Percentiles rank a stretch among this genome's conserved stretches.
phyloP scores from a whole-genome alignment of 1,140 invertebrate species.

The Coptotermes formosanus region DNA sequence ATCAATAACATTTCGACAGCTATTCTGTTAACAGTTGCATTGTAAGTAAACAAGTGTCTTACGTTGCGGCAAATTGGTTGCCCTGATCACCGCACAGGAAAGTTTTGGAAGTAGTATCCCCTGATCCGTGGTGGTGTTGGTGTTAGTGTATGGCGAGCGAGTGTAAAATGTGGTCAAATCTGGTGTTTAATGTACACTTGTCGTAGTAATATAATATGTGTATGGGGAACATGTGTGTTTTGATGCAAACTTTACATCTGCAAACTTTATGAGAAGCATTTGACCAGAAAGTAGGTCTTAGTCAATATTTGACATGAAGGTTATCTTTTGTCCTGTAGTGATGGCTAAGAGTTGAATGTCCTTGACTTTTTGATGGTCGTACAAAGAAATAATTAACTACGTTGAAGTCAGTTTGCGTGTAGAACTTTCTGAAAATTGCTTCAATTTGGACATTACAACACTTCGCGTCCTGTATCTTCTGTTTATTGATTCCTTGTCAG shows the following conservation, averaged over 20 bases:
- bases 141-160: neutral
- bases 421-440: neutral
- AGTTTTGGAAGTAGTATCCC: neutral
- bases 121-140: neutral
- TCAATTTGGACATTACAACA: neutral
- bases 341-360: conserved; percentile 18
- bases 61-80: neutral
- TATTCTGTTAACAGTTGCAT: neutral
- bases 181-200: neutral
- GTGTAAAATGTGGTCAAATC: neutral
- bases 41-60: neutral
- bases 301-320: conserved; percentile 16
- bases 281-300: conserved; percentile 10
- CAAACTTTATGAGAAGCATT: neutral
- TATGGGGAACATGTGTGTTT: neutral
- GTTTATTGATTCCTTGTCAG: neutral
- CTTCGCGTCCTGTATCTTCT: neutral
- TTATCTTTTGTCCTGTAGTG: conserved; percentile 15
- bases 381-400: conserved; percentile 13
- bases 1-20: neutral
- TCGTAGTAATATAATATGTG: neutral
- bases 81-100: neutral
- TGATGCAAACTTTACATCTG: neutral
- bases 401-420: neutral
- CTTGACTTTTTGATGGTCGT: conserved; percentile 13